Percentiles rank a stretch among this genome's conserved stretches.
These are phyloP conservation scores for Phyllopteryx taeniolatus DNA, from an alignment of 2,113 vertebrate genomes.

Conservation along the genomic window DNA sequence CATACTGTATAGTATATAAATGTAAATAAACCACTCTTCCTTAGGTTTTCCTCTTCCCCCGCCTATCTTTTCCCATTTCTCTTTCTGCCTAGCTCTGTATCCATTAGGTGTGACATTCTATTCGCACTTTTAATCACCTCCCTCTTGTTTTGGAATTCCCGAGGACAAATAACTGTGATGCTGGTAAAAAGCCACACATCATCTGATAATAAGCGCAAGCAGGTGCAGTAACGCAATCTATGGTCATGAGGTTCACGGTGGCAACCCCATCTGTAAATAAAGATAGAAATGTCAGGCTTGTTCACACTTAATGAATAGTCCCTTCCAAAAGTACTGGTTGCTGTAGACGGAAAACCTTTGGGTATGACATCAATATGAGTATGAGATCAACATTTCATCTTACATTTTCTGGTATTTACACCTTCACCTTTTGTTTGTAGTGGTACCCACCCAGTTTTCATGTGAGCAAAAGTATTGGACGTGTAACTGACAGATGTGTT, in stretches of 20 bases:
- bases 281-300: neutral
- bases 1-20: neutral
- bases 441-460: too few species aligned
- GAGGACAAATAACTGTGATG: constrained; percentile 58
- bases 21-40: constrained; percentile 26
- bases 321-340: neutral
- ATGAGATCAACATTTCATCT: neutral
- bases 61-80: constrained; percentile 46
- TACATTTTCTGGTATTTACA: too few species aligned
- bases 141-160: constrained; percentile 56
- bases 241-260: constrained; percentile 26
- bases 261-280: constrained; percentile 10
- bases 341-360: neutral
- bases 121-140: constrained; percentile 72
- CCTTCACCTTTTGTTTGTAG: too few species aligned
- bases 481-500: too few species aligned
- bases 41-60: constrained; percentile 22
- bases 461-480: too few species aligned
- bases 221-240: constrained; percentile 40
- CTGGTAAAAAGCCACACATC: constrained; percentile 45
- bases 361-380: neutral
- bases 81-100: constrained; percentile 54
- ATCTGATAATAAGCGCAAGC: constrained; percentile 32
- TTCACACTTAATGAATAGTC: neutral
- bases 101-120: constrained; percentile 75